Percentiles rank a stretch among this genome's conserved stretches.
These are phyloP conservation scores for Cygnus atratus DNA, from an alignment of 2,113 vertebrate genomes.

Conservation along the genomic window DNA sequence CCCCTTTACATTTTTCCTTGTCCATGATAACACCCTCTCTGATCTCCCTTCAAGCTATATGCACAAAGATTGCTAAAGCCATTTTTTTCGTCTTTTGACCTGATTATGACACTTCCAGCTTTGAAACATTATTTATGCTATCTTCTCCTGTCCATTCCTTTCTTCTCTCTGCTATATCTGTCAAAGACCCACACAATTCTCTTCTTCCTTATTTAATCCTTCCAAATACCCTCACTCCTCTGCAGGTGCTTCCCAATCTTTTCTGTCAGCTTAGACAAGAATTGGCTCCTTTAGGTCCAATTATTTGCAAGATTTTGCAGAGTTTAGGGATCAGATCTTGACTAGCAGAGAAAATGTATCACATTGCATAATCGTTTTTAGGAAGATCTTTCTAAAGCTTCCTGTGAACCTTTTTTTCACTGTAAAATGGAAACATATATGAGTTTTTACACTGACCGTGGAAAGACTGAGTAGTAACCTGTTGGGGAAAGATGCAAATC, in stretches of 20 bases:
- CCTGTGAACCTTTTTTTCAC: neutral
- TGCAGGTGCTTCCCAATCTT: slow-evolving; percentile 2
- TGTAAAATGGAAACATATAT: neutral
- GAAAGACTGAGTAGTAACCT: neutral
- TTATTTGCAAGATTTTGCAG: neutral
- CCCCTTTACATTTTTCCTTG: neutral
- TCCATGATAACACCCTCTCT: neutral
- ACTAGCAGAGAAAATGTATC: neutral
- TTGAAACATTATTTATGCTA: slow-evolving; percentile 33
- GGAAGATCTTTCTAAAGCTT: neutral
- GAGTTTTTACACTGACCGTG: neutral
- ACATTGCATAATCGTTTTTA: neutral
- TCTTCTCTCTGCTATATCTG: neutral
- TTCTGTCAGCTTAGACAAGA: neutral
- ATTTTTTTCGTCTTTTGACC: neutral
- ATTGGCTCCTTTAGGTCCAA: neutral
- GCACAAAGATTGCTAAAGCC: neutral
- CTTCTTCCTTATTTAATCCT: slow-evolving; percentile 15
- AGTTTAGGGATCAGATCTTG: neutral
- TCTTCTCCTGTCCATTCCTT: neutral
- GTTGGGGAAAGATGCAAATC: neutral
- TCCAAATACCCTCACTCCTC: slow-evolving; percentile 18
- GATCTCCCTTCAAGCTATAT: neutral
- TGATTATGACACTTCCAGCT: neutral
- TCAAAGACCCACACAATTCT: slow-evolving; percentile 14